Percentiles rank a stretch among this genome's conserved stretches.
These are phyloP conservation scores for Nasalis larvatus DNA, from an alignment of 2,113 vertebrate genomes.

Conservation along the genomic window DNA sequence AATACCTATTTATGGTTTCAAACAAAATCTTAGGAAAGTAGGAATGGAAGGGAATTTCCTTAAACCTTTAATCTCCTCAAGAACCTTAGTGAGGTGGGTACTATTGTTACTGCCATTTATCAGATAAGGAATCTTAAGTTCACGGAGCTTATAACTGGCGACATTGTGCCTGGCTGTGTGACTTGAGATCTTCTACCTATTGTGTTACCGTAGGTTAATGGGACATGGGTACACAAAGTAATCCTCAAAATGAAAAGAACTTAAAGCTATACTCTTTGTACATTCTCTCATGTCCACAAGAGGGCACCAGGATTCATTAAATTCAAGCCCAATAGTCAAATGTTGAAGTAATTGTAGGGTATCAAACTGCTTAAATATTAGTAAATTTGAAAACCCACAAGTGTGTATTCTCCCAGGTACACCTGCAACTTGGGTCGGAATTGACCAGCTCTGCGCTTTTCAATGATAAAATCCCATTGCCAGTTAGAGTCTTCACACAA, in stretches of 20 bases:
- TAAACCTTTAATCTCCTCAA: neutral
- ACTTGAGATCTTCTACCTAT: neutral
- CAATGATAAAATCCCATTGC: neutral
- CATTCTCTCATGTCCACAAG: neutral
- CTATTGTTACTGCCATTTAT: neutral
- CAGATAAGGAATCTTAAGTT: neutral
- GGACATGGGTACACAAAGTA: neutral
- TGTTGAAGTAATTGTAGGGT: neutral
- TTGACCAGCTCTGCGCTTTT: neutral
- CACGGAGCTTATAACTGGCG: neutral
- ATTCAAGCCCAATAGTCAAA: neutral
- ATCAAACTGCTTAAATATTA: neutral
- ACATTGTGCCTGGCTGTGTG: neutral
- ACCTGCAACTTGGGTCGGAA: neutral
- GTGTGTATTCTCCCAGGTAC: neutral
- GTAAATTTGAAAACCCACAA: neutral
- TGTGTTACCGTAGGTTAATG: neutral
- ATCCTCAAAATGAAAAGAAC: neutral
- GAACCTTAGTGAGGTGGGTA: neutral
- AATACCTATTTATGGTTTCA: neutral
- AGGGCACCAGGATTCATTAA: neutral
- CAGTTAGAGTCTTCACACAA: neutral
- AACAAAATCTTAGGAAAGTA: constrained; percentile 21
- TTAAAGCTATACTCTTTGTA: neutral
- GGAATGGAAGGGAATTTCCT: neutral